Base-by-base conservation (phyloP, 1,140 invertebrate species). In the Paralvinella palmiformis region DNA sequence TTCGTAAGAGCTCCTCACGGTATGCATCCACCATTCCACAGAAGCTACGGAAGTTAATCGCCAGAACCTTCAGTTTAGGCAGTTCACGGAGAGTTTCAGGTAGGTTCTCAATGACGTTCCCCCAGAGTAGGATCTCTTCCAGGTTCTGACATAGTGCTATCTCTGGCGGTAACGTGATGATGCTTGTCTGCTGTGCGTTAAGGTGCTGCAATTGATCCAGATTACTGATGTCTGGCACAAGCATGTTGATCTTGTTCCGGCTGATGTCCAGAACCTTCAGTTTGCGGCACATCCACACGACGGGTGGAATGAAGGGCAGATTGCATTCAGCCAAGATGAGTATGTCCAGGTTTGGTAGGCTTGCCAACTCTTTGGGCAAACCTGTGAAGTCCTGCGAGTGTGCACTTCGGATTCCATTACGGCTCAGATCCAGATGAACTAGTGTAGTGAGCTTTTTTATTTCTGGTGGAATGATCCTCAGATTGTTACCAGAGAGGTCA, bases 131-230 rank as follows among this genome's bases (percentile, higher is more conserved):
- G 27, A 81, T 68, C 65, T 76, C 75, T 52, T 78, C 72, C 29
- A 81, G 68, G 22, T 78, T 71, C 60, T 79, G 74, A 63, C 80
- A 81, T 65, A 74, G 77, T 3, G 75, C 78, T 56, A 80, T 79
- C 65, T 81, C 80, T 29, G 73, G 70, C 0, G 80, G 80, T 22
- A 81, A 65, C 1, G 74, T 75, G 4, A 72, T 73, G 22, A 81
- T 73, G 66, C 75, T 76, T 22, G 76, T 80, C 66, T 81, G 74
- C 63, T 77, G 74, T 29, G 78, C 67, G 52, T 79, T 79, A 1
- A 81, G 64, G 36, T 71, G 69, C 17, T 68, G 62, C 17, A 81
- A 65, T 48, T 71, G 68, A 7, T 64, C 69, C 36, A 81, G 71
- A 36, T 80, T 74, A 5, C 78, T 78, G n/a, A 81, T 70, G 29